Percentiles rank a stretch among this genome's conserved stretches.
Evolutionary conservation across 1,140 invertebrate genomes (phyloP).

Genomic region (Rhyzopertha dominica): DNA sequence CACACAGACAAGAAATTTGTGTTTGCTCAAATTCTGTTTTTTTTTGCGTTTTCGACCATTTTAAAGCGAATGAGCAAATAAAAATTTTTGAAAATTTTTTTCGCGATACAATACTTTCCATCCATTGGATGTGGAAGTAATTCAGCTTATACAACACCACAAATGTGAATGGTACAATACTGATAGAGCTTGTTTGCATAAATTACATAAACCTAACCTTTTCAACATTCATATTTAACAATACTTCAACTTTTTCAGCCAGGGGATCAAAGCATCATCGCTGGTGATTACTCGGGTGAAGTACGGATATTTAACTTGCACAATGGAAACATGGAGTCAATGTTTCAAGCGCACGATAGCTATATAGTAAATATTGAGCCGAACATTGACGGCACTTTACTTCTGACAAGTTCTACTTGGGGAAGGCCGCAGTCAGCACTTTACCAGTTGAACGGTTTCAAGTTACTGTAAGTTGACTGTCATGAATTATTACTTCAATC

Average conservation of each 20-base stretch:
- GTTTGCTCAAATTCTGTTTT: too few species aligned
- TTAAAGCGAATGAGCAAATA: too few species aligned
- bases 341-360: constrained; percentile 76
- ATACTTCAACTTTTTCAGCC: constrained; percentile 51
- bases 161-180: neutral
- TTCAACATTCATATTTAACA: constrained; percentile 1
- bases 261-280: constrained; percentile 72
- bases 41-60: too few species aligned
- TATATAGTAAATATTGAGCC: constrained; percentile 77
- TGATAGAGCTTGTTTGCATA: neutral
- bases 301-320: constrained; percentile 81
- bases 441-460: constrained; percentile 76
- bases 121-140: too few species aligned
- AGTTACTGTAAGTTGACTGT: too few species aligned
- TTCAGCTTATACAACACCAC: neutral
- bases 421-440: constrained; percentile 76
- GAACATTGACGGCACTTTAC: constrained; percentile 64
- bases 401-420: constrained; percentile 84
- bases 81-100: too few species aligned
- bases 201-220: neutral
- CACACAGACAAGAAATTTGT: too few species aligned
- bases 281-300: constrained; percentile 84
- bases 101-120: too few species aligned
- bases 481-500: too few species aligned
- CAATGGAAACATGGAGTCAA: constrained; percentile 71